These are phyloP conservation scores for Synanthedon vespiformis DNA, from an alignment of 2,888 invertebrate genomes.

Conservation along the genomic window DNA sequence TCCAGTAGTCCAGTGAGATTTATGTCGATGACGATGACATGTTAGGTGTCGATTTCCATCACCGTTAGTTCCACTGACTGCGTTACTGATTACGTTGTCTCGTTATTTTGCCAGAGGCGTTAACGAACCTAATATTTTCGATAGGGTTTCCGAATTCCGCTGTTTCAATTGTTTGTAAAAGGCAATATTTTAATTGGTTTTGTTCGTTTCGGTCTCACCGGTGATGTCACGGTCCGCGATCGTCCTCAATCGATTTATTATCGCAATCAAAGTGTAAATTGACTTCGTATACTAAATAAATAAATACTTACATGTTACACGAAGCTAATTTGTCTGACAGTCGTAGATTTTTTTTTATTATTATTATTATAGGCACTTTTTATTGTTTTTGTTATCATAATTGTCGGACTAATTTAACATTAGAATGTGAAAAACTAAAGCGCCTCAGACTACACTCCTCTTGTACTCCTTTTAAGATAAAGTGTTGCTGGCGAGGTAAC, in stretches of 20 bases:
- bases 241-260: not conserved
- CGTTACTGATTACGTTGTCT: conserved; percentile 16
- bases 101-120: conserved; percentile 10
- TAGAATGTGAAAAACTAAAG: no score
- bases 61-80: not conserved
- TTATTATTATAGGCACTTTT: no score
- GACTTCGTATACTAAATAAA: not conserved
- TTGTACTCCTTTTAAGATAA: no score
- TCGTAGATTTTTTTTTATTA: no score
- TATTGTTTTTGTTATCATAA: no score
- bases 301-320: not conserved
- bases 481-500: no score
- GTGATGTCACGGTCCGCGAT: not conserved
- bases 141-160: conserved; percentile 16
- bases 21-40: no score
- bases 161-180: conserved; percentile 26
- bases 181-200: conserved; percentile 39
- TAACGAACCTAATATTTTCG: conserved; percentile 30
- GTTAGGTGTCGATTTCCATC: no score
- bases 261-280: not conserved
- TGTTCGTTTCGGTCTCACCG: conserved; percentile 11
- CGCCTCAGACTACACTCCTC: no score
- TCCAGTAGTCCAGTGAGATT: no score
- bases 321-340: no score
- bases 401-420: no score